Evolutionary conservation across 2,113 vertebrate species (phyloP).

Genomic region (Aegypius monachus): DNA sequence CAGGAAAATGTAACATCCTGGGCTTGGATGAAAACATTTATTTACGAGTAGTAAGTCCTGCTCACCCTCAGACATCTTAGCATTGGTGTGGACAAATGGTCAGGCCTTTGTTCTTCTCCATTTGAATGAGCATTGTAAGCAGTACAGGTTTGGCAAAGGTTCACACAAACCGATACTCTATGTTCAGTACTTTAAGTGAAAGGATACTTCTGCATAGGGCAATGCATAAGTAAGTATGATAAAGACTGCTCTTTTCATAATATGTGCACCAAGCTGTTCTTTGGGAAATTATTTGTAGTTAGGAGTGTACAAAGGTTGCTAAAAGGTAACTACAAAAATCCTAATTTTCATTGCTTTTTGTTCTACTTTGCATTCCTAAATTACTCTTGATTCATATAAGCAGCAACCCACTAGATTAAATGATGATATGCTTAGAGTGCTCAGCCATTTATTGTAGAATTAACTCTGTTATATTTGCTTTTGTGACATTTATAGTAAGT

Average conservation of each 20-base stretch:
- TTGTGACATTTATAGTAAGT: slow-evolving; percentile 58
- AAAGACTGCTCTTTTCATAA: neutral
- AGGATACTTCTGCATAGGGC: neutral
- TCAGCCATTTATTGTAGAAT: neutral
- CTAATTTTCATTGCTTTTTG: neutral
- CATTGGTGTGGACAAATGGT: neutral
- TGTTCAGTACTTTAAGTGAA: neutral
- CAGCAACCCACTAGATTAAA: neutral
- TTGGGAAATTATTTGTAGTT: neutral
- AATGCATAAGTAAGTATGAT: neutral
- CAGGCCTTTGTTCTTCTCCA: neutral
- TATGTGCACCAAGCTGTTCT: neutral
- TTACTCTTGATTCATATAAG: neutral
- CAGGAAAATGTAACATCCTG: neutral
- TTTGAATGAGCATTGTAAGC: neutral
- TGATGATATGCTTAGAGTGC: neutral
- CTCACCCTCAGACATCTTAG: neutral
- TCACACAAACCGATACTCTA: neutral
- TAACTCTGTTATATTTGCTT: neutral
- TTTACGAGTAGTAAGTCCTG: neutral
- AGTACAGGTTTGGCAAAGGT: neutral
- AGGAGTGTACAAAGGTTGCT: neutral
- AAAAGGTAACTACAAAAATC: neutral
- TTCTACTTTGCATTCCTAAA: neutral
- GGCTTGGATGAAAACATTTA: neutral